Evolutionary conservation across 2,888 invertebrate genomes (phyloP).

Genomic region (Phengaris arion): DNA sequence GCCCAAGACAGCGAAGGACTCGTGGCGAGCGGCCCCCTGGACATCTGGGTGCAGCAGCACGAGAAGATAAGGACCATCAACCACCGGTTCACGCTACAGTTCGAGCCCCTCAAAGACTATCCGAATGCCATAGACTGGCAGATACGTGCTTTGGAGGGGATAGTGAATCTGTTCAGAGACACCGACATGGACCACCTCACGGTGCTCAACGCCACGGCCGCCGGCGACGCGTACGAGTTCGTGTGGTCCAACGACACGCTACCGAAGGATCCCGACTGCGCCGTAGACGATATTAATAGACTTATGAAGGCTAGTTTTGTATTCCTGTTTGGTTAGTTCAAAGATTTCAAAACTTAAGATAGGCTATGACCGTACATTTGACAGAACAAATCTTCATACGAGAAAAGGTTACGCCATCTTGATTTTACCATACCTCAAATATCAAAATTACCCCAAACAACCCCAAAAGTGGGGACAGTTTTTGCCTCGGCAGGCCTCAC

Average conservation of each 20-base stretch:
- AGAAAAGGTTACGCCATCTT: no score
- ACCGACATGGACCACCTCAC: slow-evolving; percentile 84
- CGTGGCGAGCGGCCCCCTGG: slow-evolving; percentile 84
- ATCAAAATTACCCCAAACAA: no score
- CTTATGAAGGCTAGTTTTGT: slow-evolving; percentile 80
- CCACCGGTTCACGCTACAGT: slow-evolving; percentile 87
- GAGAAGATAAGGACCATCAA: slow-evolving; percentile 87
- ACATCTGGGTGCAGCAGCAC: slow-evolving; percentile 90
- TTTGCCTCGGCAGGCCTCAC: no score
- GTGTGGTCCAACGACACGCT: slow-evolving; percentile 93
- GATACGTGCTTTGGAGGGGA: slow-evolving; percentile 81
- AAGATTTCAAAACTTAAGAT: no score
- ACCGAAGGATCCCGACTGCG: slow-evolving; percentile 86
- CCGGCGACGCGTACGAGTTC: slow-evolving; percentile 81
- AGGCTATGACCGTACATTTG: no score
- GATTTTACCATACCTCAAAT: no score
- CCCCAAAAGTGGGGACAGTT: no score
- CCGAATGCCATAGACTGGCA: slow-evolving; percentile 88
- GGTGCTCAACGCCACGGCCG: slow-evolving; percentile 82
- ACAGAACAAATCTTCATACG: no score
- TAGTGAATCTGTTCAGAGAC: slow-evolving; percentile 78
- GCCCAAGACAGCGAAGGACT: slow-evolving; percentile 89
- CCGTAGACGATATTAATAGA: slow-evolving; percentile 84
- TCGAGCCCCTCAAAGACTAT: slow-evolving; percentile 74
- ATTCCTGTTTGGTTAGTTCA: no score